phyloP scores from a whole-genome alignment of 2,113 vertebrate species.

The Miniopterus natalensis region DNA sequence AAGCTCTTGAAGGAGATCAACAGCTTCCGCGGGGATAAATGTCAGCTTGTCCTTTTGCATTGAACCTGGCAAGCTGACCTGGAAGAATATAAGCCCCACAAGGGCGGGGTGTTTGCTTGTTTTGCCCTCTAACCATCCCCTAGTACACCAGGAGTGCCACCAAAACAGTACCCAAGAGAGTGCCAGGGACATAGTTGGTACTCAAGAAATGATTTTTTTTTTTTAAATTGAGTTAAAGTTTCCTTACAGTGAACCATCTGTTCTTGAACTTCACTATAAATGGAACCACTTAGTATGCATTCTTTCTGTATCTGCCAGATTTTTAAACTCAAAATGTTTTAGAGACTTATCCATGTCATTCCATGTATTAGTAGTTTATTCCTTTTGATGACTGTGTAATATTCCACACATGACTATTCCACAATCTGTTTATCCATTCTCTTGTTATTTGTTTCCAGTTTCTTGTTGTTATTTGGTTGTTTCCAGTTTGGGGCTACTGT shows the following conservation, averaged over 20 bases:
- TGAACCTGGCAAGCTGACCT: not conserved
- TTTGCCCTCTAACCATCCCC: not conserved
- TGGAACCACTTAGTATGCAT: not conserved
- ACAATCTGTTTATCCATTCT: not conserved
- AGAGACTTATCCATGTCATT: not conserved
- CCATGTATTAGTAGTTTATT: not conserved
- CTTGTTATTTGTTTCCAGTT: not conserved
- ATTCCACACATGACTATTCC: not conserved
- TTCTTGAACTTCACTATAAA: constrained; percentile 13
- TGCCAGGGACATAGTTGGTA: not conserved
- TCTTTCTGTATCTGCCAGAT: not conserved
- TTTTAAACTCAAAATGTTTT: not conserved
- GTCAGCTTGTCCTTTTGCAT: not conserved
- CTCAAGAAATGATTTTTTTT: not conserved
- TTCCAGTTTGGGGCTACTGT: not conserved
- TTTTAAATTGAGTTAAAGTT: not conserved
- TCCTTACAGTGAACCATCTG: not conserved
- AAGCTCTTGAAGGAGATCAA: constrained; percentile 46
- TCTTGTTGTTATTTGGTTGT: constrained; percentile 8
- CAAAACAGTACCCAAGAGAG: not conserved
- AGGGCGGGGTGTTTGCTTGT: not conserved
- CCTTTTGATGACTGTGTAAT: not conserved
- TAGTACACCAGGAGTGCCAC: not conserved
- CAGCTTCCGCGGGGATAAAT: not conserved
- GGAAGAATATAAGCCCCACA: not conserved